Evolutionary conservation across 2,113 vertebrate species (phyloP), one percentile per base, ranked within the genome.

Genomic region (Nothobranchius furzeri): DNA sequence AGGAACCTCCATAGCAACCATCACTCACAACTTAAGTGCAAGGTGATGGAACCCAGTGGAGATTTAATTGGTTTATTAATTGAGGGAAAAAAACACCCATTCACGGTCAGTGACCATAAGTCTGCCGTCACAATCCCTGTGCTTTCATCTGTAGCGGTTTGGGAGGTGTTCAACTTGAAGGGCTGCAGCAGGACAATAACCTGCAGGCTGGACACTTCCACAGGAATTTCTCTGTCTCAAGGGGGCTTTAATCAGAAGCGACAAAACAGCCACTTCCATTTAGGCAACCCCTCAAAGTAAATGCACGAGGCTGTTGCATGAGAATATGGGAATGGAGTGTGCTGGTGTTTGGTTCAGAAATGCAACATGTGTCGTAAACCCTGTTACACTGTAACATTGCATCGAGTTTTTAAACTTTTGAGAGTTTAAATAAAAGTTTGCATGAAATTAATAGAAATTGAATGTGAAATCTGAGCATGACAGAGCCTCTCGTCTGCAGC

Each of bases 191-290:
- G 43, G 51, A 75, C 78, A 85, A 72, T 63, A 79, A 86, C 83
- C 80, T 83, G 79, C 77, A 68, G 59, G 76, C 68, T 68, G 76
- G 84, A 78, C 74, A 80, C 68, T 85, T 84, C 70, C 20, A 67
- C 25, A 79, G 82, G 87, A 90, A 89, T 84, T 75, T 79, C 72
- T 79, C 64, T 73, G 80, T 82, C 71, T 76, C 66, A 40, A 15
- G 61, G 64, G 57, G 51, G 68, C 30, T 46, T 65, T 49, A 65
- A 73, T 58, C 73, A 42, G 51, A 67, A 66, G 68, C 30, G 62
- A 72, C 50, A 59, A 80, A 85, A 84, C 77, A 77, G 64, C 66
- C 45, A 58, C 83, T 76, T 63, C 13, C 74, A 79, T 64, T 73
- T 55, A 76, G 78, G 64, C 62, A 50, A 68, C 40, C 60, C 43